Base-by-base conservation (phyloP, 2,113 vertebrate genomes). In the Probosciger aterrimus region DNA sequence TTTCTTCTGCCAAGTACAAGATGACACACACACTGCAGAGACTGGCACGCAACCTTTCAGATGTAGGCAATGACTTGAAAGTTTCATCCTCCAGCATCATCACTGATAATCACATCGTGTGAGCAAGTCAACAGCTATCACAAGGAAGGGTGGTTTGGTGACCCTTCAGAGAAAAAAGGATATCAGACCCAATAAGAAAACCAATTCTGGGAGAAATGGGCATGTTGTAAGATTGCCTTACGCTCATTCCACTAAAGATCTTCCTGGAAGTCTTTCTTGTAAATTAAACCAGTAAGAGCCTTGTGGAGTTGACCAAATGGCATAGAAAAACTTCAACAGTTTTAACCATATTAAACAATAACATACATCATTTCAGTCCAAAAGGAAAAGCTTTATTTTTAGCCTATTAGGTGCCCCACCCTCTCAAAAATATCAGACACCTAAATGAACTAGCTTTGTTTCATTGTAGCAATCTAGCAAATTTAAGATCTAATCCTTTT, bases 21-120 rank as follows among this genome's bases (percentile, higher is more conserved):
- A 46, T 7, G 6, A 31, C 57, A 60, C 18, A 37, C 10, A 19
- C 18, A 53, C 17, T 1, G 9, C 74, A 37, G 12, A 91, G 47
- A 67, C 17, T 18, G 11, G 14, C 23, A 31, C 0, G 0, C 2
- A 18, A 50, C 17, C 13, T n/a, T 71, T 86, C 15, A 71, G 50
- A 16, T 0, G 1, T 2, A 41, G 20, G 44, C 0, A 1, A 14
- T 0, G 0, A 37, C 24, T 57, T 82, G 6, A 3, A 62, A 71
- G 20, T 24, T 30, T 39, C 50, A 53, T 24, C 27, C 46, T 57
- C 69, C 2, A 2, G 6, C 39, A 75, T 25, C 46, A 43, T 46
- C 35, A 25, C 27, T 41, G 24, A 82, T 57, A 57, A 5, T 39
- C 25, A 43, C 8, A 82, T 10, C 23, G 20, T 0, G 2, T 18